phyloP scores from a whole-genome alignment of 1,140 invertebrate genomes.

The Druon quercuslanigerum region DNA sequence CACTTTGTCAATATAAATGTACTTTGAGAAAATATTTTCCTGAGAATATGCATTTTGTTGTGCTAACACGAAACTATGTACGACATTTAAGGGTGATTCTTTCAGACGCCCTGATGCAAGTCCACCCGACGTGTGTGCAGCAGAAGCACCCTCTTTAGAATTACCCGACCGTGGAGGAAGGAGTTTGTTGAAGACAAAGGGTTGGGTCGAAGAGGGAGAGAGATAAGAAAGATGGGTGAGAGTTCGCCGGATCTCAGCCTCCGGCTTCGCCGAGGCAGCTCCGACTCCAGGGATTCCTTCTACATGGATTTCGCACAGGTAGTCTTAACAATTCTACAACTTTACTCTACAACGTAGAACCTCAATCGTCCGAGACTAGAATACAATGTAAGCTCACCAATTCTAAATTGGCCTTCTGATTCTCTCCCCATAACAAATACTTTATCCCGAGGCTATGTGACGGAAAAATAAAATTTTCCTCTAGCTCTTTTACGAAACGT shows the following conservation, averaged over 20 bases:
- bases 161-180: slow-evolving; percentile 59
- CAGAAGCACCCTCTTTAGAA: slow-evolving; percentile 66
- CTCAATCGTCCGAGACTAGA: too few relatives aligned
- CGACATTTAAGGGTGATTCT: slow-evolving; percentile 59
- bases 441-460: neutral
- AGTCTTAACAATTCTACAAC: slow-evolving; percentile 12
- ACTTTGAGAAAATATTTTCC: too few relatives aligned
- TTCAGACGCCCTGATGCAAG: slow-evolving; percentile 51
- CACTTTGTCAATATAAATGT: too few relatives aligned
- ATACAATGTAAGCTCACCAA: too few relatives aligned
- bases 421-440: neutral
- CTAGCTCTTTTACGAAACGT: neutral
- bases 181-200: slow-evolving; percentile 61
- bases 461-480: neutral
- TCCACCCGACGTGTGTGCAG: slow-evolving; percentile 38
- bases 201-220: slow-evolving; percentile 36
- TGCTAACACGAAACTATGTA: slow-evolving; percentile 24
- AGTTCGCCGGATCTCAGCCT: slow-evolving; percentile 89
- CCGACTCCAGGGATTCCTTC: slow-evolving; percentile 89
- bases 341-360: too few relatives aligned
- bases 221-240: slow-evolving; percentile 80
- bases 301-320: slow-evolving; percentile 90
- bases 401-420: too few relatives aligned
- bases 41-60: neutral
- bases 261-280: slow-evolving; percentile 87